Percentiles rank a stretch among this genome's conserved stretches.
phyloP scores from a whole-genome alignment of 1,140 invertebrate species.

The Lepidostoma basale region DNA sequence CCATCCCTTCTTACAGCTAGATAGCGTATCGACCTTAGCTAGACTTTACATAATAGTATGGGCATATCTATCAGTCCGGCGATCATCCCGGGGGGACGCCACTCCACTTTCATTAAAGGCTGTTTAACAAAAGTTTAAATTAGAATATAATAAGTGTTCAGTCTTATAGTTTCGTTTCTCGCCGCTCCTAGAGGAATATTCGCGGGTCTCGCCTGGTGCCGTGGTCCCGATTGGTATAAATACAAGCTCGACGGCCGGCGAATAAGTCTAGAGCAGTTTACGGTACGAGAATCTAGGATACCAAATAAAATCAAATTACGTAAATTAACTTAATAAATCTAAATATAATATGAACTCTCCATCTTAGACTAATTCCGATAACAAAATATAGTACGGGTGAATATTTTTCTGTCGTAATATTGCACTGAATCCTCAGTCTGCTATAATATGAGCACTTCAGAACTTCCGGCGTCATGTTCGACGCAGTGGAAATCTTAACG shows the following conservation, averaged over 20 bases:
- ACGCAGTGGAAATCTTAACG: conserved; percentile 8
- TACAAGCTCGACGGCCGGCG: conserved; percentile 2
- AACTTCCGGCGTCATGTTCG: background rate
- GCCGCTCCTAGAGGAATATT: conserved; percentile 14
- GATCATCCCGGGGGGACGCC: conserved; percentile 8
- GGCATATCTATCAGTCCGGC: conserved; percentile 42
- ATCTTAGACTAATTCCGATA: conserved; percentile 39
- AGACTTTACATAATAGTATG: conserved; percentile 29
- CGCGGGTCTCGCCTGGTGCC: conserved; percentile 16
- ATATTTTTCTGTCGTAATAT: conserved; percentile 42
- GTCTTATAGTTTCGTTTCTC: conserved; percentile 45
- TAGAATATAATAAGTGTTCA: conserved; percentile 36
- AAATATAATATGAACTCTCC: conserved; percentile 12
- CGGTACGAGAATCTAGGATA: conserved; percentile 40
- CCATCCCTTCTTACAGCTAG: background rate
- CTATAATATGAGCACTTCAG: conserved; percentile 37
- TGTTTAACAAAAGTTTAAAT: conserved; percentile 26
- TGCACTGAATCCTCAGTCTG: conserved; percentile 46
- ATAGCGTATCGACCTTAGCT: conserved; percentile 14
- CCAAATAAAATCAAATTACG: conserved; percentile 37
- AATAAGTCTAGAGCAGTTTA: conserved; percentile 19
- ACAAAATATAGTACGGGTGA: conserved; percentile 44
- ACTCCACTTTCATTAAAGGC: conserved; percentile 13
- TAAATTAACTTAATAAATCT: conserved; percentile 16
- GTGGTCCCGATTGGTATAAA: conserved; percentile 29